phyloP scores from a whole-genome alignment of 2,113 vertebrate species.

The Apus apus region DNA sequence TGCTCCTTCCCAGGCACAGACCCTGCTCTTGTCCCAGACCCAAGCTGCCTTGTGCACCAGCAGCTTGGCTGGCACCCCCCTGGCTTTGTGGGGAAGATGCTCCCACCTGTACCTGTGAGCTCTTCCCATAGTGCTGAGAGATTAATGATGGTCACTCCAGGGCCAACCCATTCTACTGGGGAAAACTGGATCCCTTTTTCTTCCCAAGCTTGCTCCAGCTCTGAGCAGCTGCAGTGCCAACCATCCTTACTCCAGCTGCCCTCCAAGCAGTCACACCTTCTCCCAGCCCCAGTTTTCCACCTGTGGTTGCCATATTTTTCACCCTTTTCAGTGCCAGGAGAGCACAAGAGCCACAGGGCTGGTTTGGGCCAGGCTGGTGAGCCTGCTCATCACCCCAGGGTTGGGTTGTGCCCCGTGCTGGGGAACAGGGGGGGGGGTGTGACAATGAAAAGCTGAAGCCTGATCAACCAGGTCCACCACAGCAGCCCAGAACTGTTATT shows the following conservation, averaged over 20 bases:
- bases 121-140: fast-evolving
- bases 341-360: not conserved
- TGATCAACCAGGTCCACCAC: not conserved
- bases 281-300: not conserved
- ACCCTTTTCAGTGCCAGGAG: not conserved
- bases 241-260: not conserved
- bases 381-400: not conserved
- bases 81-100: not conserved
- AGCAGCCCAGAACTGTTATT: not conserved
- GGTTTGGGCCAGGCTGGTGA: not conserved
- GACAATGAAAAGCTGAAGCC: not conserved
- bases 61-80: not conserved
- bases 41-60: not conserved
- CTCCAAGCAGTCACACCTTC: not conserved
- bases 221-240: not conserved
- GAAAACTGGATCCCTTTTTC: not conserved
- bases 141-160: not conserved
- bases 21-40: not conserved
- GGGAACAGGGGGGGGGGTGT: fast-evolving
- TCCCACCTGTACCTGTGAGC: not conserved
- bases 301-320: fast-evolving
- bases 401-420: not conserved
- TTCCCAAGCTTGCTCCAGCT: not conserved
- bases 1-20: not conserved
- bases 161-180: not conserved